phyloP scores from a whole-genome alignment of 2,888 invertebrate genomes.

The Dysmachus trigonus region DNA sequence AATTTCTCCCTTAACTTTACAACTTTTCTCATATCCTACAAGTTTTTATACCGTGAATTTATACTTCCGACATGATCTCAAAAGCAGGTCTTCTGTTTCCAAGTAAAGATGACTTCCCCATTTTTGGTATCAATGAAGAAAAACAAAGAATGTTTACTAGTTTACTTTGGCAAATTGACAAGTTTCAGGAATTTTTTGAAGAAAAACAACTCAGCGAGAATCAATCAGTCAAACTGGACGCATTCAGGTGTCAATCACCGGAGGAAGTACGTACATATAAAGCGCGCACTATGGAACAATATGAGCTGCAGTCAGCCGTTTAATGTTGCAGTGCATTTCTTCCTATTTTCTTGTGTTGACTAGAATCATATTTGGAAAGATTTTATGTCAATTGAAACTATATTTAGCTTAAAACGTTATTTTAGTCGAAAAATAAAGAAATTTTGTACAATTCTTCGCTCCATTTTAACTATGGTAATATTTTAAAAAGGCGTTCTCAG shows the following conservation, averaged over 20 bases:
- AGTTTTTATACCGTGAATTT: not conserved
- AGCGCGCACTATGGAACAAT: not conserved
- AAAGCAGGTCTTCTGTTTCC: not conserved
- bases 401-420: not conserved
- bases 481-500: too few relatives aligned
- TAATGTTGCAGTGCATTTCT: not conserved
- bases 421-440: not conserved
- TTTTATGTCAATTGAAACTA: not conserved
- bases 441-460: not conserved
- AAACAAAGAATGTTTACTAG: constrained; percentile 23
- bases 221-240: constrained; percentile 42
- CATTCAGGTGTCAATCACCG: constrained; percentile 46
- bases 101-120: not conserved
- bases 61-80: constrained; percentile 3
- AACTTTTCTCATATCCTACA: not conserved
- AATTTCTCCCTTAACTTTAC: not conserved
- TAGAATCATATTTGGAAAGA: not conserved
- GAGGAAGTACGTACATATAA: not conserved
- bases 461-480: too few relatives aligned
- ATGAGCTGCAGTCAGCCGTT: not conserved
- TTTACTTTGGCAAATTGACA: constrained; percentile 41
- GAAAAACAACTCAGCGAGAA: constrained; percentile 31
- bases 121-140: constrained; percentile 25
- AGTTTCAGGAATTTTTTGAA: constrained; percentile 34
- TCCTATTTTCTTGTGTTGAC: not conserved